phyloP scores from a whole-genome alignment of 1,140 invertebrate species.

The Oppia nitens region DNA sequence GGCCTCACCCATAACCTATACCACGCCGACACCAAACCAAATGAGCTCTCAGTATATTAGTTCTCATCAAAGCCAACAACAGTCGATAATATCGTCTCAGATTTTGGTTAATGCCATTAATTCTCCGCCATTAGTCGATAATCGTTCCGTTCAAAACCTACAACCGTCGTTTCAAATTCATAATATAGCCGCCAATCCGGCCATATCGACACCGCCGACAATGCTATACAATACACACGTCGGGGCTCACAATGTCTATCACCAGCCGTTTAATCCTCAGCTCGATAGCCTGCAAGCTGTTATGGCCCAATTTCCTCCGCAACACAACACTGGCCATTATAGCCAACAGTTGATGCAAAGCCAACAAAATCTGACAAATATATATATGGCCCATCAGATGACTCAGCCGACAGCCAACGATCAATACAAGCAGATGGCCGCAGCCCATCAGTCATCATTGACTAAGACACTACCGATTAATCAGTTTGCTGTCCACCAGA shows the following conservation, averaged over 20 bases:
- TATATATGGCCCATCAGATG: constrained; percentile 41
- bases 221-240: constrained; percentile 52
- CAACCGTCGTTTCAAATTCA: constrained; percentile 20
- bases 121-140: constrained; percentile 10
- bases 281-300: constrained; percentile 26
- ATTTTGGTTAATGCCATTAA: constrained; percentile 11
- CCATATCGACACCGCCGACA: constrained; percentile 61
- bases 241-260: background rate
- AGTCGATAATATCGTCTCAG: constrained; percentile 3
- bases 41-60: background rate
- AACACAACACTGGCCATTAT: background rate
- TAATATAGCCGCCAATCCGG: constrained; percentile 51
- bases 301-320: background rate
- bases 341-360: constrained; percentile 15
- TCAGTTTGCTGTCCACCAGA: constrained; percentile 15
- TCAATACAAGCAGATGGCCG: constrained; percentile 7
- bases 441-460: background rate
- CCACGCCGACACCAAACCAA: background rate
- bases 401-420: constrained; percentile 34
- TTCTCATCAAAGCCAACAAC: background rate
- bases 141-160: constrained; percentile 14
- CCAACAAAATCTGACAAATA: constrained; percentile 28
- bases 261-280: constrained; percentile 19
- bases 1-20: background rate
- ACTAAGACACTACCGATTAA: constrained; percentile 24